Conservation (phyloP, 2,888 invertebrate species). For the Caenorhabditis zanzibari region DNA sequence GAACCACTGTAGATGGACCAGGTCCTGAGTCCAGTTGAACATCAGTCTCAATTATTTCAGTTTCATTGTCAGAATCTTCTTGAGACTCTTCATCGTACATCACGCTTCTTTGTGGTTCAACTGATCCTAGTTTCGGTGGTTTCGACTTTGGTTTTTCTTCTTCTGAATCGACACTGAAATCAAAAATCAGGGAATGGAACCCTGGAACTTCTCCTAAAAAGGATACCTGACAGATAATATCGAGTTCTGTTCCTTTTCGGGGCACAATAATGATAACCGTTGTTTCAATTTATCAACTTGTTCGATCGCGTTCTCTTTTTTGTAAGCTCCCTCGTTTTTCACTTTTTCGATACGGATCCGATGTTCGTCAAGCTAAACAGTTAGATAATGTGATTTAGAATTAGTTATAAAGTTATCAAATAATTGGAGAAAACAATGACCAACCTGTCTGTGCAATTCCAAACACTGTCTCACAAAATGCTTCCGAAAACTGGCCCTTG, state of each 20-base stretch:
- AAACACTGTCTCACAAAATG: constrained; percentile 64
- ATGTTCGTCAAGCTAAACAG: constrained; percentile 66
- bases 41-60: constrained; percentile 53
- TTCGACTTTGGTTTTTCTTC: constrained; percentile 32
- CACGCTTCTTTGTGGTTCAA: constrained; percentile 15
- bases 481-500: constrained; percentile 36
- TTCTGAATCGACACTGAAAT: constrained; percentile 38
- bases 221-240: constrained; percentile 11
- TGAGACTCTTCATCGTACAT: constrained; percentile 55
- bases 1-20: not conserved
- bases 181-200: no score
- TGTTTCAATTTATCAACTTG: constrained; percentile 61
- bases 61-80: constrained; percentile 45
- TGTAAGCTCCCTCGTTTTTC: constrained; percentile 45
- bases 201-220: no score
- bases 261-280: constrained; percentile 26
- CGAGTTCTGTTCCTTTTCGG: constrained; percentile 37
- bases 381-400: no score
- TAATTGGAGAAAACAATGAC: not conserved
- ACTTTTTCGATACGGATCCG: constrained; percentile 58
- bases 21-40: constrained; percentile 28
- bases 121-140: constrained; percentile 9
- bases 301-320: constrained; percentile 48
- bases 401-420: no score
- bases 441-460: constrained; percentile 67